Conservation (phyloP, 2,888 invertebrate species). For the Tenthredo scrophulariae region DNA sequence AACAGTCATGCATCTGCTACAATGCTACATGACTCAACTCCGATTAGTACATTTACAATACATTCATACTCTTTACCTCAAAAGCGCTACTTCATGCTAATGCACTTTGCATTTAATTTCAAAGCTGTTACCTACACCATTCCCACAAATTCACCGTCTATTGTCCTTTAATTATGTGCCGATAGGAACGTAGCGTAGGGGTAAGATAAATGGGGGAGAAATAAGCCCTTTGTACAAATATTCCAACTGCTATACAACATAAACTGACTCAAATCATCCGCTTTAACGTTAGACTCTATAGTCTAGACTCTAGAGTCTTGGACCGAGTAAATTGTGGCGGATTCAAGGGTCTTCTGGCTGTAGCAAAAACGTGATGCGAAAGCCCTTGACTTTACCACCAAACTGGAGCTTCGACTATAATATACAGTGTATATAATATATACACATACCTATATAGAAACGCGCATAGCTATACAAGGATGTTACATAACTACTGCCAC, state of each 20-base stretch:
- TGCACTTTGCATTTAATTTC: background rate
- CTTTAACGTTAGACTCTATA: conserved; percentile 31
- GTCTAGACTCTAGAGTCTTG: conserved; percentile 32
- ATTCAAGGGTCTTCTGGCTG: conserved; percentile 39
- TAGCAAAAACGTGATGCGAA: conserved; percentile 31
- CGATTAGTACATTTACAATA: conserved; percentile 2
- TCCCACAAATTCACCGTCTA: background rate
- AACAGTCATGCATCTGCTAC: background rate
- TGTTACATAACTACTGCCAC: conserved; percentile 5
- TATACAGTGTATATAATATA: background rate
- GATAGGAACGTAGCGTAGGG: background rate
- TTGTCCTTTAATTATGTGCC: conserved; percentile 17
- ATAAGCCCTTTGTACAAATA: conserved; percentile 15
- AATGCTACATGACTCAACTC: background rate
- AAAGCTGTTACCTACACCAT: background rate
- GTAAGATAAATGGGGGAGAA: conserved; percentile 4
- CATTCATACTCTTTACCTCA: background rate
- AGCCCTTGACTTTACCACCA: conserved; percentile 31
- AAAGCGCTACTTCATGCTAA: background rate
- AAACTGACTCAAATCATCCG: conserved; percentile 18
- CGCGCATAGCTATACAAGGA: background rate
- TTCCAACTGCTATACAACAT: conserved; percentile 16
- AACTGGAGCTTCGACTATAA: conserved; percentile 17
- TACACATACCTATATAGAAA: background rate
- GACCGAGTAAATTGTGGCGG: conserved; percentile 40